Conservation (phyloP, 2,113 vertebrate genomes). For the Callionymus lyra region DNA sequence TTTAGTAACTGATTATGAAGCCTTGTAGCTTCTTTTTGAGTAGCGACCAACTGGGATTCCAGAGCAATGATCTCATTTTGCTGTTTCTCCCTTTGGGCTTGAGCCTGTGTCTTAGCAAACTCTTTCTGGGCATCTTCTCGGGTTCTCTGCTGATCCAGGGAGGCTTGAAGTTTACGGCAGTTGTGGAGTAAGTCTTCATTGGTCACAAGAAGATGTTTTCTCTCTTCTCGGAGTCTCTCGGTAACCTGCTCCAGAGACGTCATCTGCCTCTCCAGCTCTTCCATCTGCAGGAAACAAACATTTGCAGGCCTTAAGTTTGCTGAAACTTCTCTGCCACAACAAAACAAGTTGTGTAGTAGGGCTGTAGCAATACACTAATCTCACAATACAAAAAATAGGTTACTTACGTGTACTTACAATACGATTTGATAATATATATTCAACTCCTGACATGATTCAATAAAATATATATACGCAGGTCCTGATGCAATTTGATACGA, state of each 20-base stretch:
- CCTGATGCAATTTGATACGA: too few relatives aligned
- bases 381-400: too few relatives aligned
- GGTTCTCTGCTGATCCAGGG: slow-evolving; percentile 58
- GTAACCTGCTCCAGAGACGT: slow-evolving; percentile 68
- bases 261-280: slow-evolving; percentile 70
- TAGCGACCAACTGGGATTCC: slow-evolving; percentile 58
- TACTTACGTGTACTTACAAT: too few relatives aligned
- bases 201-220: slow-evolving; percentile 63
- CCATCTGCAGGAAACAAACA: slow-evolving; percentile 64
- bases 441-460: too few relatives aligned
- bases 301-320: slow-evolving; percentile 1
- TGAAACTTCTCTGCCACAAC: too few relatives aligned
- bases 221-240: slow-evolving; percentile 67
- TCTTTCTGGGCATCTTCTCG: slow-evolving; percentile 54
- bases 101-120: slow-evolving; percentile 49
- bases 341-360: too few relatives aligned
- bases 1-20: slow-evolving; percentile 63
- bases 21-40: slow-evolving; percentile 62
- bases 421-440: too few relatives aligned
- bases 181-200: slow-evolving; percentile 67
- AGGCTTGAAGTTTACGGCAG: slow-evolving; percentile 64
- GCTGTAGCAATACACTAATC: too few relatives aligned
- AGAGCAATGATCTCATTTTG: slow-evolving; percentile 58
- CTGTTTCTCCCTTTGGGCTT: slow-evolving; percentile 58
- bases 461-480: too few relatives aligned